Conservation (phyloP, 2,888 invertebrate species). For the Sinotaia quadrata region DNA sequence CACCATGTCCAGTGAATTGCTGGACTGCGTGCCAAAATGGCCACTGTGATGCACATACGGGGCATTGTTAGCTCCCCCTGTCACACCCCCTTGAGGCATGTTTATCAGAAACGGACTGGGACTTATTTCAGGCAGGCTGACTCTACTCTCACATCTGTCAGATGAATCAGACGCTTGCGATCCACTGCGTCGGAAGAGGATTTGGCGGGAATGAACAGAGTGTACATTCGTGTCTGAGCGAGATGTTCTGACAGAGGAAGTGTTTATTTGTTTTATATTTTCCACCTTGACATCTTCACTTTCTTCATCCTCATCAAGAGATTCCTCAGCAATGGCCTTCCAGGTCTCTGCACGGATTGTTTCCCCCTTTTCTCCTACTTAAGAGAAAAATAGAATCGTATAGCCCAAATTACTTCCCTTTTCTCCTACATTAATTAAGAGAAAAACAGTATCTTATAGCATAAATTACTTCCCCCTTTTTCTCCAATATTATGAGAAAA, state of each 20-base stretch:
- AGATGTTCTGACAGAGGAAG: constrained; percentile 9
- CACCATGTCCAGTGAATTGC: constrained; percentile 27
- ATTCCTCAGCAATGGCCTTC: constrained; percentile 53
- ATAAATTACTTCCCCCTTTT: too few relatives aligned
- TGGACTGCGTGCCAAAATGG: neutral
- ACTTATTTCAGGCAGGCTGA: constrained; percentile 57
- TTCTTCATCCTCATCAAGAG: constrained; percentile 38
- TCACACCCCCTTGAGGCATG: constrained; percentile 48
- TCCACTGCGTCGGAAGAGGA: neutral
- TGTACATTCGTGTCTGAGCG: constrained; percentile 9
- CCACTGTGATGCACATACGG: neutral
- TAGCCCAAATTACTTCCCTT: neutral
- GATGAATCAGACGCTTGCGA: constrained; percentile 1
- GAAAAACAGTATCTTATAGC: too few relatives aligned
- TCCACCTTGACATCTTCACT: neutral
- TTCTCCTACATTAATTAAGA: neutral
- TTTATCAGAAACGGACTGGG: constrained; percentile 55
- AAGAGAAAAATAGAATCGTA: constrained; percentile 3
- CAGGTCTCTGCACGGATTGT: constrained; percentile 58
- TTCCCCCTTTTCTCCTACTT: constrained; percentile 39
- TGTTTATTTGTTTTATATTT: constrained; percentile 3
- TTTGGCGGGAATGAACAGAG: neutral
- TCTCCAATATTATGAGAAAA: too few relatives aligned
- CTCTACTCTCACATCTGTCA: constrained; percentile 26
- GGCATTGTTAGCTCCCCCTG: constrained; percentile 28